Evolutionary conservation across 2,113 vertebrate species (phyloP), one percentile per base, ranked within the genome.

Genomic region (Apeltes quadracus): DNA sequence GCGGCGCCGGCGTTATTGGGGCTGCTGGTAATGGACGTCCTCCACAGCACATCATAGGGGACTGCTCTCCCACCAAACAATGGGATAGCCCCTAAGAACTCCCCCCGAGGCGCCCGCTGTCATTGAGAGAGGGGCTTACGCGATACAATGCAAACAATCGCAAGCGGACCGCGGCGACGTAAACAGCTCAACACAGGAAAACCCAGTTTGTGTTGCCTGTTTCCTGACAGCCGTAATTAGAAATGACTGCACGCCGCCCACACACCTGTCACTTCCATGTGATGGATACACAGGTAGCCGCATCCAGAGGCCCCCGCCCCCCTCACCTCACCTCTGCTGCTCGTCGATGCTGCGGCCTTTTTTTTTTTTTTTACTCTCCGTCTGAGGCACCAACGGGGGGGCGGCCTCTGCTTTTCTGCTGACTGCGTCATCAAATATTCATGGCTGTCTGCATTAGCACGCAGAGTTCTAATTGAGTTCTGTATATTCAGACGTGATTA

Each of bases 401-500:
- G 34, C 58, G 50, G 64, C 63, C n/a, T 39, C 20, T 1, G 65
- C 74, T 87, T 87, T 53, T 89, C 88, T 79, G 81, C 91, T 82
- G 81, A 87, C 84, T 89, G 54, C 63, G 75, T 83, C 87, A 89
- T 90, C 82, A 89, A 89, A 90, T 90, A 91, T 90, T 90, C 90
- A 91, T 88, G 87, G 78, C 82, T 84, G 86, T 92, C 90, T 93
- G 87, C 89, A 85, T 90, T 92, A 91, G 89, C 91, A 89, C 14
- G 79, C 87, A 61, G 84, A 91, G 79, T 82, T 87, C 89, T 92
- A 92, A 93, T 92, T 93, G 92, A 93, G 87, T 90, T 91, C 89
- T 90, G 90, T 91, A 91, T 90, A 91, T 90, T 90, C 91, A 93
- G 90, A 90, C 87, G 53, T 91, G 86, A 92, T 91, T 92, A 93